Evolutionary conservation across 2,888 invertebrate genomes (phyloP).

Genomic region (Caenorhabditis angaria): DNA sequence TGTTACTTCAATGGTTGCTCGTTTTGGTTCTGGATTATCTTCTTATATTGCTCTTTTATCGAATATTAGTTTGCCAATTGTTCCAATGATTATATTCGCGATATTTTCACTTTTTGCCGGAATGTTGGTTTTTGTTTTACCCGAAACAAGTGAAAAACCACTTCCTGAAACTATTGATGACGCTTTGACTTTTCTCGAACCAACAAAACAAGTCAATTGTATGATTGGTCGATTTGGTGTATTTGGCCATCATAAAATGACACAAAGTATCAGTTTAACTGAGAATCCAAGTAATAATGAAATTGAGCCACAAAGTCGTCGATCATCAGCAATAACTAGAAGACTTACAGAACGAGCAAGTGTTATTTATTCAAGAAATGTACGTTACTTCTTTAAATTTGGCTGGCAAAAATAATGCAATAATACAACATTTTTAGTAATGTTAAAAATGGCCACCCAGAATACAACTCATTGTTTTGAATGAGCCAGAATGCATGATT

Average conservation of each 20-base stretch:
- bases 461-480: too few species aligned
- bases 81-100: constrained; percentile 72
- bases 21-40: constrained; percentile 71
- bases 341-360: constrained; percentile 36
- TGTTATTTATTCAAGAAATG: constrained; percentile 44
- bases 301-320: constrained; percentile 28
- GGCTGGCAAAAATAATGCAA: too few species aligned
- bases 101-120: constrained; percentile 71
- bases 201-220: constrained; percentile 40
- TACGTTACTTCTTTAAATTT: constrained; percentile 14
- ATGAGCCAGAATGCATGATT: too few species aligned
- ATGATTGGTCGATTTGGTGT: constrained; percentile 38
- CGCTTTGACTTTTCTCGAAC: constrained; percentile 37
- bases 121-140: constrained; percentile 67
- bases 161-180: constrained; percentile 70
- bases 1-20: constrained; percentile 66
- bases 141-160: constrained; percentile 71
- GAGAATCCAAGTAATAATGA: constrained; percentile 38
- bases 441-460: too few species aligned
- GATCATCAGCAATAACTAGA: constrained; percentile 41
- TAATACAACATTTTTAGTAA: too few species aligned
- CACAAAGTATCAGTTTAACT: constrained; percentile 37
- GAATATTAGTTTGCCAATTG: constrained; percentile 70
- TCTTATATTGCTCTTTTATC: constrained; percentile 71
- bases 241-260: constrained; percentile 38